These are phyloP conservation scores for Pollachius pollachius DNA, from an alignment of 2,113 vertebrate genomes.

Conservation along the genomic window DNA sequence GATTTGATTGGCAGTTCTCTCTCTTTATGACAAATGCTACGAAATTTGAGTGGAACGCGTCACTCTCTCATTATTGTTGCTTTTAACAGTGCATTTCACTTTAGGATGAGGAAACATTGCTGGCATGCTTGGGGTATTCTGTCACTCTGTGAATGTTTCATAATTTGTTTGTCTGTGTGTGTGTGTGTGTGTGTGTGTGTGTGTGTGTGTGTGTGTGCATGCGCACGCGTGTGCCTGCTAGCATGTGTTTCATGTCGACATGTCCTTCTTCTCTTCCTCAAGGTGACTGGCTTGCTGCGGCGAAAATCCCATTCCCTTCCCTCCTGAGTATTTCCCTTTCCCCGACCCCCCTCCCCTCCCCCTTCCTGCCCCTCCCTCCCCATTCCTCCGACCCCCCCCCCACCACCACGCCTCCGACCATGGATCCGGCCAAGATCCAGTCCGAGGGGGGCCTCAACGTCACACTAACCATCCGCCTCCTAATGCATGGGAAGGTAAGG, in stretches of 20 bases:
- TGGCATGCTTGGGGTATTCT: too few relatives aligned
- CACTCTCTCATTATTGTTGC: too few relatives aligned
- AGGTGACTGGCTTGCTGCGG: constrained; percentile 81
- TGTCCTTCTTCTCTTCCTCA: too few relatives aligned
- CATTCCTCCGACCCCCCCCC: not conserved
- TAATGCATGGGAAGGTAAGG: constrained; percentile 98
- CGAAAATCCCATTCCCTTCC: constrained; percentile 51
- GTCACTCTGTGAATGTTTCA: not conserved
- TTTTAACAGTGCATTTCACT: not conserved
- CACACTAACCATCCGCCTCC: constrained; percentile 95
- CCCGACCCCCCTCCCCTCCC: constrained; percentile 4
- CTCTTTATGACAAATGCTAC: too few relatives aligned
- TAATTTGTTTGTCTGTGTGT: not conserved
- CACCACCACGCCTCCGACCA: constrained; percentile 56
- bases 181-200: not conserved
- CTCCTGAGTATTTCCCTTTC: constrained; percentile 39
- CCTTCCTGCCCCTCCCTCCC: not conserved
- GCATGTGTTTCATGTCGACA: too few relatives aligned
- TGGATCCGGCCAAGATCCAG: constrained; percentile 94
- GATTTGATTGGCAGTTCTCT: too few relatives aligned
- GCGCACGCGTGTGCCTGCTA: not conserved
- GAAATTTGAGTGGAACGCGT: too few relatives aligned
- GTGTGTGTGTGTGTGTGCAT: constrained; percentile 1
- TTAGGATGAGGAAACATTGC: not conserved
- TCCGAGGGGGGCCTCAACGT: constrained; percentile 96